These are phyloP conservation scores for Macropus fuliginosus DNA, from an alignment of 2,797 vertebrate species.

Conservation along the genomic window DNA sequence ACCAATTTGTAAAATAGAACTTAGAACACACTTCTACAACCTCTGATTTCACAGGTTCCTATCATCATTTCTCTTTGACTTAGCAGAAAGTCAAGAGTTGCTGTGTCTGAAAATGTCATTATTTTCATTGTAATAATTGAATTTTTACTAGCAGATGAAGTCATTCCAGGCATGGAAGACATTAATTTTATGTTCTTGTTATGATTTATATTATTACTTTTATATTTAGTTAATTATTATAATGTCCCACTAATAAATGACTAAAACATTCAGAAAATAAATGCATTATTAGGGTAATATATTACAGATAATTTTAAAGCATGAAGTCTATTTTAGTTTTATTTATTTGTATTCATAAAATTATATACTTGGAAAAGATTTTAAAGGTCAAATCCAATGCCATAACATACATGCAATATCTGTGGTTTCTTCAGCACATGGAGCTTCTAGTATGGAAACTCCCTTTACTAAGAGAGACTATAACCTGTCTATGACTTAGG, in stretches of 20 bases:
- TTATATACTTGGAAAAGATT: neutral
- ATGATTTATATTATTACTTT: neutral
- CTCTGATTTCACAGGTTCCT: neutral
- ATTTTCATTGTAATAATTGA: neutral
- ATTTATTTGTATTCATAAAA: neutral
- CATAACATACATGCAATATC: neutral
- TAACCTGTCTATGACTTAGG: neutral
- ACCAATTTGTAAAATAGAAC: neutral
- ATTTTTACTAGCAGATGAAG: neutral
- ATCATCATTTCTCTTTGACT: neutral
- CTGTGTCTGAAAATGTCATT: neutral
- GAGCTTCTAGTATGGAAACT: neutral
- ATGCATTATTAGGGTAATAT: neutral
- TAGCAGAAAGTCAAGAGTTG: neutral
- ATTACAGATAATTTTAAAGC: neutral
- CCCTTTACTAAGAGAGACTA: neutral
- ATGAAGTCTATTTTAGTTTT: neutral
- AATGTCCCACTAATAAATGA: neutral
- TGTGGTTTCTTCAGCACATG: neutral
- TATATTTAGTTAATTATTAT: neutral
- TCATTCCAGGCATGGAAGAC: neutral
- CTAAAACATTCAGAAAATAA: neutral
- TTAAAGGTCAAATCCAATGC: neutral
- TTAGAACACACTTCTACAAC: neutral
- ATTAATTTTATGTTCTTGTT: neutral